Evolutionary conservation across 2,888 invertebrate genomes (phyloP).

Genomic region (Eupithecia inturbata): DNA sequence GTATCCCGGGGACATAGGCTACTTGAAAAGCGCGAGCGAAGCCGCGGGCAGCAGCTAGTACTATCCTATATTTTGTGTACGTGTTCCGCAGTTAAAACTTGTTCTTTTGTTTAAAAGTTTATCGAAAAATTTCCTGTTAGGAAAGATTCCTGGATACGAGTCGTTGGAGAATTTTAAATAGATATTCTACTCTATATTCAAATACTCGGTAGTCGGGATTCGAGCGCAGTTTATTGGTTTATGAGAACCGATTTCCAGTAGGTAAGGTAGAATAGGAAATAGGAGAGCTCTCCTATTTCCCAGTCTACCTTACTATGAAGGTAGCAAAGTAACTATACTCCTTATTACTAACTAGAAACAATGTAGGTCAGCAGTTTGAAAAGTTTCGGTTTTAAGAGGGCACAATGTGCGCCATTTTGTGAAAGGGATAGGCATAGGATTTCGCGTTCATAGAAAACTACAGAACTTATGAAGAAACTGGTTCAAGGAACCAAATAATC

Average conservation of each 20-base stretch:
- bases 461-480: no score
- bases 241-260: background rate
- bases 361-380: background rate
- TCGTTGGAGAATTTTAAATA: slow-evolving; percentile 18
- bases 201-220: slow-evolving; percentile 15
- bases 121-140: slow-evolving; percentile 42
- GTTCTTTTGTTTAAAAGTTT: slow-evolving; percentile 44
- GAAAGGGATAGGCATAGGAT: no score
- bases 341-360: background rate
- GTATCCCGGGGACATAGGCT: no score
- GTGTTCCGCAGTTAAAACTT: slow-evolving; percentile 39
- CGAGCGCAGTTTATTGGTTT: slow-evolving; percentile 17
- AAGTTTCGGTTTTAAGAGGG: background rate
- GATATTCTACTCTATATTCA: slow-evolving; percentile 18
- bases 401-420: no score
- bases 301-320: background rate
- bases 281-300: background rate
- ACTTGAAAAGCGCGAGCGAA: no score
- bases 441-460: no score
- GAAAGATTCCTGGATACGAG: slow-evolving; percentile 18
- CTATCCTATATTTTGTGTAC: slow-evolving; percentile 50
- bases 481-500: no score
- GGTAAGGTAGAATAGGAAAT: no score
- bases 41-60: no score
- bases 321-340: background rate